Evolutionary conservation across 2,888 invertebrate genomes (phyloP).

Genomic region (Anarsia innoxiella): DNA sequence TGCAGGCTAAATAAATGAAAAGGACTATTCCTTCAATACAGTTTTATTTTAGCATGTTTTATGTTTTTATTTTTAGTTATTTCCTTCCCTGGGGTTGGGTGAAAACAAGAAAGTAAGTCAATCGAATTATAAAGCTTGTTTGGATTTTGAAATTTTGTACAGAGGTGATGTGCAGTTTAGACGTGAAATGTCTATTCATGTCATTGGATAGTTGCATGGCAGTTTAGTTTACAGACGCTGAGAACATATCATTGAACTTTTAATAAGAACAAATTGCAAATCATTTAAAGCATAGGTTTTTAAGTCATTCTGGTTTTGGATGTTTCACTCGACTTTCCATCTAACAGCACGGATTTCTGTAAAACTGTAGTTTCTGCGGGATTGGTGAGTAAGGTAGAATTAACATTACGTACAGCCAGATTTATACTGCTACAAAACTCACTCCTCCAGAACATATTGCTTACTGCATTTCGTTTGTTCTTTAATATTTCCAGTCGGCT

Average conservation of each 20-base stretch:
- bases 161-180: constrained; percentile 35
- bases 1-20: no score
- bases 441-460: no score
- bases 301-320: constrained; percentile 16
- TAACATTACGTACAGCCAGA: no score
- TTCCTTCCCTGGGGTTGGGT: constrained; percentile 61
- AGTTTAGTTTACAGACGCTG: constrained; percentile 5
- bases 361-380: constrained; percentile 16
- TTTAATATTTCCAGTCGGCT: no score
- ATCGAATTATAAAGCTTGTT: constrained; percentile 47
- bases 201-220: constrained; percentile 15
- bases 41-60: constrained; percentile 45
- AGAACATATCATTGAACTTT: not conserved
- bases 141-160: constrained; percentile 37
- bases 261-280: not conserved
- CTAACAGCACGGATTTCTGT: constrained; percentile 17
- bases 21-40: no score
- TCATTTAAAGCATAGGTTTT: constrained; percentile 5
- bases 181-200: constrained; percentile 24
- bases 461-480: no score
- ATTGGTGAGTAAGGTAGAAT: constrained; percentile 25
- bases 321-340: constrained; percentile 16
- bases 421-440: no score
- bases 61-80: constrained; percentile 65
- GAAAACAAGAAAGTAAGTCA: constrained; percentile 67